Base-by-base conservation (phyloP, 2,888 invertebrate species). In the Dolichopus griseipennis region DNA sequence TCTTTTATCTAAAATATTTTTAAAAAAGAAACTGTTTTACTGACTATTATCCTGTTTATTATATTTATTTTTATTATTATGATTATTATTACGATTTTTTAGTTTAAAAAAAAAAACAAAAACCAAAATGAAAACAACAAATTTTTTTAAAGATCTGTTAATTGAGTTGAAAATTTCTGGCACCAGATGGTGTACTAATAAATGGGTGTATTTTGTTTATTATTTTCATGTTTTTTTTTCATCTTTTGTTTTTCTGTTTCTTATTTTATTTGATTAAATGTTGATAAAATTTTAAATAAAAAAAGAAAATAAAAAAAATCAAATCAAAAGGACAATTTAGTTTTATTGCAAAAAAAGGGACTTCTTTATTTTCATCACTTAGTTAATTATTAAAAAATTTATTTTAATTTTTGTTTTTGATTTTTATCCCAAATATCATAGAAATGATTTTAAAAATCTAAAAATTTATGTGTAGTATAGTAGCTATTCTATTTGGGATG, bases 111-210 rank as follows among this genome's bases (percentile, higher is more conserved):
- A 37, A 37, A 37, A 37, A 37, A n/a, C n/a, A n/a, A 37, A 37
- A 37, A 37, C 12, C 2, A 37, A 37, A n/a, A n/a, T n/a, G 12
- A 37, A 37, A 37, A 52, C 9, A 52, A 52, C 2, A n/a, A 15
- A 52, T 4, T 52, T 18, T 37, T 52, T 52, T 52, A 52, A 52
- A 52, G 52, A 52, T 52, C 52, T 52, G 52, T 52, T 52, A 52
- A 52, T 52, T 52, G 52, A 52, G 52, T 52, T 52, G 52, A 52
- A 52, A 52, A 52, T 52, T 52, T 52, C n/a, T 52, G 52, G 18
- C 52, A 52, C 52, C 52, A 52, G 52, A 52, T 52, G 52, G 18
- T 52, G 15, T 52, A 52, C 18, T 12, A 52, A 52, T 52, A 52
- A 52, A 52, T 52, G 15, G n/a, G 15, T 52, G 52, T 52, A n/a